Conservation (phyloP, 2,888 invertebrate species). For the Tenthredo amoena region DNA sequence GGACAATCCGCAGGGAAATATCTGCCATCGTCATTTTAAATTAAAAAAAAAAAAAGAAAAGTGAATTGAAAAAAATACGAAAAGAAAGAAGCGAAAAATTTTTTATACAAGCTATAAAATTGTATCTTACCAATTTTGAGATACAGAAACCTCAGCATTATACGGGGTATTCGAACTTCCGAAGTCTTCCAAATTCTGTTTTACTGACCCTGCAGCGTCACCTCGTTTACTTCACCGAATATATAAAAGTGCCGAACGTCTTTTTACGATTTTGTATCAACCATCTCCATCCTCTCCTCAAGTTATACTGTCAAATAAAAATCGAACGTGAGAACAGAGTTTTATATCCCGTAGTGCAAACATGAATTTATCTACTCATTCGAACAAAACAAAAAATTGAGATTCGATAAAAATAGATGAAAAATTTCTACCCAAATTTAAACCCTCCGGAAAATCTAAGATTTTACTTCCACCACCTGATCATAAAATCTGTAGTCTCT, state of each 20-base stretch:
- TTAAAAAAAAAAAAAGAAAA: no score
- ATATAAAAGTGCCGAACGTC: constrained; percentile 12
- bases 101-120: background rate
- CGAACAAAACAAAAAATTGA: background rate
- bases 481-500: background rate
- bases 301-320: constrained; percentile 40
- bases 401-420: background rate
- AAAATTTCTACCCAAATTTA: background rate
- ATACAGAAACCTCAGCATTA: background rate
- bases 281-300: background rate
- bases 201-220: background rate
- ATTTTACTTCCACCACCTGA: background rate
- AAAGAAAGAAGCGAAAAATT: background rate
- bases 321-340: constrained; percentile 23
- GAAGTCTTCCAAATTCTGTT: background rate
- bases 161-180: background rate
- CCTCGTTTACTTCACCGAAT: background rate
- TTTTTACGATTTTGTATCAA: constrained; percentile 30
- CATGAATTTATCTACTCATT: background rate
- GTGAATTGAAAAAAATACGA: background rate
- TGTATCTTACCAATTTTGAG: background rate
- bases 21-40: background rate
- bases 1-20: background rate
- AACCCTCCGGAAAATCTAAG: background rate
- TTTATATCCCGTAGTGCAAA: background rate